These are phyloP conservation scores for Sebastes itinus DNA, from an alignment of 2,797 vertebrate genomes.

Conservation along the genomic window DNA sequence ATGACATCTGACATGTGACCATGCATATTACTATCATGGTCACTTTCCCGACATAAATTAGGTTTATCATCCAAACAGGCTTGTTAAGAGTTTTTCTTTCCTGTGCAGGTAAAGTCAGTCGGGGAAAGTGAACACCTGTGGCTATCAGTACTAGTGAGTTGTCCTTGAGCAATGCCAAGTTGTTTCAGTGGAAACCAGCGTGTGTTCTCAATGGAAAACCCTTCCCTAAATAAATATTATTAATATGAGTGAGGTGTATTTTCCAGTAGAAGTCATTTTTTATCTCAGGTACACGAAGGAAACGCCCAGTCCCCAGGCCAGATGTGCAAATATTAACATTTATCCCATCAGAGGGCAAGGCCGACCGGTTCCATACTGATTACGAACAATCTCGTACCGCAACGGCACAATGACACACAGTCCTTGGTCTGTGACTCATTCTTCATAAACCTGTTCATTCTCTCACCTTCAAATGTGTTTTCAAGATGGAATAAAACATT, in stretches of 20 bases:
- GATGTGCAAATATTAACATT: slow-evolving; percentile 54
- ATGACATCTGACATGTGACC: neutral
- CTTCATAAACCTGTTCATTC: neutral
- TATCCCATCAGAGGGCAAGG: slow-evolving; percentile 1
- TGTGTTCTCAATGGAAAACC: slow-evolving; percentile 4
- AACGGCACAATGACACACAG: slow-evolving; percentile 26
- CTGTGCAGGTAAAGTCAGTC: neutral
- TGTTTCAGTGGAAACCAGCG: neutral
- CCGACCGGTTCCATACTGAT: slow-evolving; percentile 13
- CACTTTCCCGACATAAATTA: neutral
- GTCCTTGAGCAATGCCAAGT: slow-evolving; percentile 24
- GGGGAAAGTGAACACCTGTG: neutral
- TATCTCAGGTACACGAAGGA: slow-evolving; percentile 17
- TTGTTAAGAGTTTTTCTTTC: neutral
- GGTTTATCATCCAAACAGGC: neutral
- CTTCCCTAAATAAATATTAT: slow-evolving; percentile 39
- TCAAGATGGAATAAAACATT: neutral
- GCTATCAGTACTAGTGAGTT: neutral
- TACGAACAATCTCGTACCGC: neutral
- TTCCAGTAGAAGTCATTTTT: slow-evolving; percentile 12
- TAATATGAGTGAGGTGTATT: slow-evolving; percentile 11
- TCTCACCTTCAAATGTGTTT: neutral
- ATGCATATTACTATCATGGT: neutral
- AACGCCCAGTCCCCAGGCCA: neutral
- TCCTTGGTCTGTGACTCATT: slow-evolving; percentile 9